phyloP scores from a whole-genome alignment of 1,140 invertebrate genomes.

The Leptinotarsa texana region DNA sequence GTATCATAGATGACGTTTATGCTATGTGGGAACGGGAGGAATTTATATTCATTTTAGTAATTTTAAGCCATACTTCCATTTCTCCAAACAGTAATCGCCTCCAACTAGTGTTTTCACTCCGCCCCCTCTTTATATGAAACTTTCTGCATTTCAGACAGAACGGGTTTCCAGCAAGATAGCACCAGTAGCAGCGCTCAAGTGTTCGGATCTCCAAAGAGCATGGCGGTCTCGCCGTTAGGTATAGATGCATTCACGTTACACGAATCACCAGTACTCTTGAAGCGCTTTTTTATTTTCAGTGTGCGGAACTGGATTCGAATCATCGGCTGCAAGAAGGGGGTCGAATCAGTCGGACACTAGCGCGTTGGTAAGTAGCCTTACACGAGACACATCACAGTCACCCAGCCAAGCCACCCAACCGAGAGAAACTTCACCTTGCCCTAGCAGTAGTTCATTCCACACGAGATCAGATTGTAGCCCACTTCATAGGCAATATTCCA shows the following conservation, averaged over 20 bases:
- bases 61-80: no score
- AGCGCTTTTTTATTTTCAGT: not conserved
- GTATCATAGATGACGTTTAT: no score
- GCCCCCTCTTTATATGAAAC: no score
- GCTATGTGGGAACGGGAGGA: no score
- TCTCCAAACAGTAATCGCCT: no score
- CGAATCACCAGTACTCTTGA: not conserved
- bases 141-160: no score
- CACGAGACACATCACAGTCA: slow-evolving; percentile 51
- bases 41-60: no score
- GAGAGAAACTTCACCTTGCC: slow-evolving; percentile 65
- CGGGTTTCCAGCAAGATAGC: slow-evolving; percentile 53
- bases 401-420: slow-evolving; percentile 61
- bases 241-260: slow-evolving; percentile 38
- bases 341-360: slow-evolving; percentile 70
- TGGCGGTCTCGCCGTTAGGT: slow-evolving; percentile 64
- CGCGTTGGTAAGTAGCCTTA: slow-evolving; percentile 59
- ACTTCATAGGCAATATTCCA: slow-evolving; percentile 57
- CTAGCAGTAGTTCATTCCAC: slow-evolving; percentile 63
- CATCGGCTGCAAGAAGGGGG: slow-evolving; percentile 57
- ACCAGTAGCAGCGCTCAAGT: slow-evolving; percentile 61
- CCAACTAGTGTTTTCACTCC: no score
- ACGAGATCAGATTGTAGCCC: slow-evolving; percentile 59
- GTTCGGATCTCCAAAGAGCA: slow-evolving; percentile 62
- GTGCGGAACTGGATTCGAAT: slow-evolving; percentile 9